Conservation (phyloP, 2,797 vertebrate species). For the Peromyscus melanophrys region DNA sequence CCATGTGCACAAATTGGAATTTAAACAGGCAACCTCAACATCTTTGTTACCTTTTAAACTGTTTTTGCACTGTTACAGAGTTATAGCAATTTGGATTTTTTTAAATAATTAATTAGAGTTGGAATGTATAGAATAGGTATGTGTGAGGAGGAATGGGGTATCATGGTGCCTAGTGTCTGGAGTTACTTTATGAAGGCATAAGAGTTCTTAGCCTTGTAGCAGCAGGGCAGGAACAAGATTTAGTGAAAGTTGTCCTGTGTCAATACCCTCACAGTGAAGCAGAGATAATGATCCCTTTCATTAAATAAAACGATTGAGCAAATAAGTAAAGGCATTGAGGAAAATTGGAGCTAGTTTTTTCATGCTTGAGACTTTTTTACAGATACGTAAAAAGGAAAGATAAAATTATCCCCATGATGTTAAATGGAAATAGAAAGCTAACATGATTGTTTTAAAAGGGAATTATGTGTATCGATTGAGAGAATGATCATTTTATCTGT, state of each 20-base stretch:
- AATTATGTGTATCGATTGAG: neutral
- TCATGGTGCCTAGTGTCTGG: neutral
- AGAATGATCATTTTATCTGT: neutral
- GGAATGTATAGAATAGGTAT: neutral
- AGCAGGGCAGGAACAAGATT: neutral
- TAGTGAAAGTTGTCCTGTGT: neutral
- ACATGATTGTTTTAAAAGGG: neutral
- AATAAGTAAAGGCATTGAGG: neutral
- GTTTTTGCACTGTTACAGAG: neutral
- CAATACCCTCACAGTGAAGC: neutral
- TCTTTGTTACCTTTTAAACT: neutral
- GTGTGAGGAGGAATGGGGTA: neutral
- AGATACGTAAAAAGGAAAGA: neutral
- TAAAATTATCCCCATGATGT: neutral
- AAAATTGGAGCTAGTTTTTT: constrained; percentile 31
- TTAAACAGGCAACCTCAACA: neutral
- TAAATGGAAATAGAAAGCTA: constrained; percentile 17
- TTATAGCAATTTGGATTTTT: neutral
- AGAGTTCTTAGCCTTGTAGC: neutral
- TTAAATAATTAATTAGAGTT: neutral
- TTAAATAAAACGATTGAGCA: neutral
- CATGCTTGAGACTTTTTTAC: constrained; percentile 25
- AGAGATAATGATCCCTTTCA: neutral
- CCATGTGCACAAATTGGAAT: neutral
- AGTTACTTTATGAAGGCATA: neutral